phyloP scores from a whole-genome alignment of 2,888 invertebrate species.

The Hypercompe scribonia region DNA sequence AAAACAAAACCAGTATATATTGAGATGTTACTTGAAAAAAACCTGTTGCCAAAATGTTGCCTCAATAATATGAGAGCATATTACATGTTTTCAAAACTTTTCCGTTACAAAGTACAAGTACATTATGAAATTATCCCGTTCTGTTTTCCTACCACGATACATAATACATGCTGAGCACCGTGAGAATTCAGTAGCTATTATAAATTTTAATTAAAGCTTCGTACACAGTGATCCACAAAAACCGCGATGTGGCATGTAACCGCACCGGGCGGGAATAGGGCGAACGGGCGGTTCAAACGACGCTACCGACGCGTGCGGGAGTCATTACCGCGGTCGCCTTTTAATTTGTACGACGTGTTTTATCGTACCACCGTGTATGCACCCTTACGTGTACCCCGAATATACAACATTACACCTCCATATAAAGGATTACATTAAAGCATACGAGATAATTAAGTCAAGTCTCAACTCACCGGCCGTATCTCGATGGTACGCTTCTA shows the following conservation, averaged over 20 bases:
- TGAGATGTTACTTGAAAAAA: not conserved
- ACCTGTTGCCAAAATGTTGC: constrained; percentile 29
- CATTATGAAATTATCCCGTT: constrained; percentile 50
- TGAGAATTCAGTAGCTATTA: constrained; percentile 54
- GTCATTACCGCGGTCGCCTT: constrained; percentile 77
- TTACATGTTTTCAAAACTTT: constrained; percentile 44
- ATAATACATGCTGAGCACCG: constrained; percentile 40
- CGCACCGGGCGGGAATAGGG: constrained; percentile 49
- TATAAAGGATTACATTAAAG: constrained; percentile 51
- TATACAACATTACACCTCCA: constrained; percentile 48
- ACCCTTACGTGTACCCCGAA: constrained; percentile 46
- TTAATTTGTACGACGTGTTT: constrained; percentile 82
- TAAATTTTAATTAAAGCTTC: constrained; percentile 60
- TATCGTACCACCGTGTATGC: constrained; percentile 59
- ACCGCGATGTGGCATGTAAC: constrained; percentile 55
- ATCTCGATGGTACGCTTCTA: constrained; percentile 94
- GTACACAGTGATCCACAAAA: constrained; percentile 57
- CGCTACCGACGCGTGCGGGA: constrained; percentile 57
- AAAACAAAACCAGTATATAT: not conserved
- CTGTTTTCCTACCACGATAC: constrained; percentile 36
- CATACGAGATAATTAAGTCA: constrained; percentile 44
- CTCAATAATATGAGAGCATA: constrained; percentile 26
- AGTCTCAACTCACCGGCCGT: constrained; percentile 89
- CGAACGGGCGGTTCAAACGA: constrained; percentile 44
- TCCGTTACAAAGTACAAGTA: constrained; percentile 33